Base-by-base conservation (phyloP, 2,888 invertebrate genomes). In the Ochlodes sylvanus region DNA sequence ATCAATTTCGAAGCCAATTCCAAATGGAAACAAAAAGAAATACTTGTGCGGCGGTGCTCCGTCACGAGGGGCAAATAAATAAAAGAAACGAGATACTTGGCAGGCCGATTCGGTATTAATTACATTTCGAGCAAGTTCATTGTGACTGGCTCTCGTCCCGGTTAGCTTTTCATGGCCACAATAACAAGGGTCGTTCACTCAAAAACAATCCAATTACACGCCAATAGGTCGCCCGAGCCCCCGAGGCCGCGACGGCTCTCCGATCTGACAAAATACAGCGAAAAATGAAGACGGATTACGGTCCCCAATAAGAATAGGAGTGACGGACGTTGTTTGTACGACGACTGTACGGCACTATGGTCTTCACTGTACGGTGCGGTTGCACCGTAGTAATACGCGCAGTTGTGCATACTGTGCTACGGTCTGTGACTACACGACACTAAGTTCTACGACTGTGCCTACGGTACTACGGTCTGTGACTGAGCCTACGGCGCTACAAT, bases 231-330 rank as follows among this genome's bases (percentile, higher is more conserved):
- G 66, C 68, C 66, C 61, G 50, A 68, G 68, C 66, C 38, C 10
- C 12, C 38, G 38, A 38, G 38, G 38, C 12, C 38, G 38, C 38
- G 38, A 12, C 27, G 75, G 75, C 72, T 82, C 79, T 72, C 67
- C 65, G 50, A 77, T 71, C 77, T 77, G 81, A 79, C 82, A 76
- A 77, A 79, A 79, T 78, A 76, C 71, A 77, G 76, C 77, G 72
- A 70, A 73, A 81, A 84, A 84, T 83, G 83, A 84, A 84, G 84
- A 84, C 75, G 76, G 80, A 84, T 84, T 80, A 82, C 81, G 63
- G 61, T 68, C 73, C 65, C 68, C 71, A 75, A 78, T 78, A 81
- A 76, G 77, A 15, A 58, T 38, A 75, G 72, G 74, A 66, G 61
- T n/a, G 52, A 6, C 27, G 27, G 9, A 17, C 44, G 44, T 47